phyloP scores from a whole-genome alignment of 2,888 invertebrate species.

The Ariolimax columbianus region DNA sequence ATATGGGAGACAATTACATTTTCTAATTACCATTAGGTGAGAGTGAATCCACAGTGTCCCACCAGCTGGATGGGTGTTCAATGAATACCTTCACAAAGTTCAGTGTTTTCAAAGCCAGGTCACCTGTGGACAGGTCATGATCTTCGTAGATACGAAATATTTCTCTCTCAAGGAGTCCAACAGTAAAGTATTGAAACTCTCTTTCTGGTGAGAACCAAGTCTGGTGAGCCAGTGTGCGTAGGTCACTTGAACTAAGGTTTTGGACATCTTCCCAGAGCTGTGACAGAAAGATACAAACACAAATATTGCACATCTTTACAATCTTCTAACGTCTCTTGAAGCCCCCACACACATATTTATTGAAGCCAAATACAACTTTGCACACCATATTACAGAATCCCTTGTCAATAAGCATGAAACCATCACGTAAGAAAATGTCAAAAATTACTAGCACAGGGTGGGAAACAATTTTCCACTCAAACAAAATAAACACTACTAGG shows the following conservation, averaged over 20 bases:
- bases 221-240: constrained; percentile 43
- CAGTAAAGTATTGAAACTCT: constrained; percentile 56
- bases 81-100: constrained; percentile 36
- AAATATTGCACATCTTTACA: too few species aligned
- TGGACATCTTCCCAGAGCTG: constrained; percentile 50
- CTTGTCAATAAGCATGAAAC: too few species aligned
- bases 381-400: too few species aligned
- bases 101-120: constrained; percentile 25
- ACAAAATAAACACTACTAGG: too few species aligned
- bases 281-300: too few species aligned
- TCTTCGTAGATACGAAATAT: constrained; percentile 31
- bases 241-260: constrained; percentile 29
- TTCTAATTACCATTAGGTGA: constrained; percentile 45
- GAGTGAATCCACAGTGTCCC: constrained; percentile 62
- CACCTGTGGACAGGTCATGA: background rate
- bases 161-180: constrained; percentile 49
- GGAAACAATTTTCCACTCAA: too few species aligned
- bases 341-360: too few species aligned
- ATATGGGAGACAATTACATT: too few species aligned
- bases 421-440: too few species aligned
- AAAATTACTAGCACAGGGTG: too few species aligned
- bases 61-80: constrained; percentile 57
- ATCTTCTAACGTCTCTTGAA: too few species aligned
- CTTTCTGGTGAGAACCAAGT: constrained; percentile 55
- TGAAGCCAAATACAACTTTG: too few species aligned